Conservation (phyloP, 2,888 invertebrate genomes). For the Anarsia innoxiella region DNA sequence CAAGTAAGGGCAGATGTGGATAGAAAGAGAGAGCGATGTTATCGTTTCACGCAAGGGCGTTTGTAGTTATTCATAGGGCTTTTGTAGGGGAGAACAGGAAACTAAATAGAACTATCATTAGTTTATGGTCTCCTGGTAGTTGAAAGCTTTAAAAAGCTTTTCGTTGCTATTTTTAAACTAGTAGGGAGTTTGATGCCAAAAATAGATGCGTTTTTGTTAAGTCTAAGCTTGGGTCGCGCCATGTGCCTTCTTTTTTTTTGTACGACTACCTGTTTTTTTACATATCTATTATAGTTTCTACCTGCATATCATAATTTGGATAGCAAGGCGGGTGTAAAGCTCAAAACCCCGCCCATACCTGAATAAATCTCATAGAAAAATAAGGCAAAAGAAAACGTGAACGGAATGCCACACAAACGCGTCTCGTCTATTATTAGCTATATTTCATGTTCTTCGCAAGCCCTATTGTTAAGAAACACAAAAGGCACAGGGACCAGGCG, state of each 20-base stretch:
- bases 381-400: too few relatives aligned
- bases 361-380: too few relatives aligned
- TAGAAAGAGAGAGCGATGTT: constrained; percentile 18
- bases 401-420: constrained; percentile 21
- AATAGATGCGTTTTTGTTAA: too few relatives aligned
- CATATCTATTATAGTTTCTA: too few relatives aligned
- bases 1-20: constrained; percentile 11
- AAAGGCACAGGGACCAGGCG: constrained; percentile 48
- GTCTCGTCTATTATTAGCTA: constrained; percentile 31
- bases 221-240: too few relatives aligned
- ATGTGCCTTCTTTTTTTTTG: too few relatives aligned
- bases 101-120: constrained; percentile 10
- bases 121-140: constrained; percentile 25
- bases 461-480: constrained; percentile 54
- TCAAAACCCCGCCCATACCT: too few relatives aligned
- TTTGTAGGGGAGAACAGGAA: constrained; percentile 1
- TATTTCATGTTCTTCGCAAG: constrained; percentile 44
- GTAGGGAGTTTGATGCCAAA: too few relatives aligned
- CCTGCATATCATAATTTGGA: too few relatives aligned
- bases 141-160: constrained; percentile 16
- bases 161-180: constrained; percentile 8
- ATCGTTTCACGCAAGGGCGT: constrained; percentile 9
- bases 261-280: too few relatives aligned
- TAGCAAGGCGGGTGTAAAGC: too few relatives aligned
- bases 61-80: too few relatives aligned